Base-by-base conservation (phyloP, 2,888 invertebrate genomes). In the Gastracanthus pulcherrimus region DNA sequence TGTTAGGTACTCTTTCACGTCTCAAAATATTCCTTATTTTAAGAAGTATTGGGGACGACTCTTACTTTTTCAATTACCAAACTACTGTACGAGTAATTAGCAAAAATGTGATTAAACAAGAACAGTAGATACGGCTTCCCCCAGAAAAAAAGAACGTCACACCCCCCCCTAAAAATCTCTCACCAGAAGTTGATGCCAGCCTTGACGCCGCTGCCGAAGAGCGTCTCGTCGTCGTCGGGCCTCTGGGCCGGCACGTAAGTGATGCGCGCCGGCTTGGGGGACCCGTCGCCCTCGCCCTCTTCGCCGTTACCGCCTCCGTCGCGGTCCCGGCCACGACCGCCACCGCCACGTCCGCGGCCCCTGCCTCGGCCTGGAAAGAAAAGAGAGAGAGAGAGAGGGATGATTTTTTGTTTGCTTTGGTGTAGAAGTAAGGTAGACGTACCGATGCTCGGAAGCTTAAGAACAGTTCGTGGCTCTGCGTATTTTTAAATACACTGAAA, bases 161-260 rank as follows among this genome's bases (percentile, higher is more conserved):
- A n/a, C n/a, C n/a, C n/a, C n/a, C n/a, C n/a, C n/a, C n/a, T 31
- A 13, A 38, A 58, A n/a, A 29, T 45, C 38, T 23, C 23, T 66
- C 45, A 83, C 83, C 26, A 71, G 34, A 91, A 91, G 91, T 99
- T 99, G 58, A 98, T 98, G 0, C 99, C 99, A 0, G 95, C 94
- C 16, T 94, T 93, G 13, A 96, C 95, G 0, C 95, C 94, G 71
- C 93, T 93, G 70, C 93, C 94, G 86, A 96, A 97, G 48, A 97
- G 93, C 81, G 95, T 95, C 0, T 92, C 92, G 76, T 96, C 97
- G 80, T 96, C 95, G 0, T 94, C 93, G 0, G 94, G 93, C 0
- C 95, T 94, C 62, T 97, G 97, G 0, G 95, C 95, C 0, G 98
- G 97, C 66, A 95, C 93, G 86, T 96, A 96, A 31, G 93, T 82